These are phyloP conservation scores for Neocrepidodera transversa DNA, from an alignment of 2,888 invertebrate species.

Conservation along the genomic window DNA sequence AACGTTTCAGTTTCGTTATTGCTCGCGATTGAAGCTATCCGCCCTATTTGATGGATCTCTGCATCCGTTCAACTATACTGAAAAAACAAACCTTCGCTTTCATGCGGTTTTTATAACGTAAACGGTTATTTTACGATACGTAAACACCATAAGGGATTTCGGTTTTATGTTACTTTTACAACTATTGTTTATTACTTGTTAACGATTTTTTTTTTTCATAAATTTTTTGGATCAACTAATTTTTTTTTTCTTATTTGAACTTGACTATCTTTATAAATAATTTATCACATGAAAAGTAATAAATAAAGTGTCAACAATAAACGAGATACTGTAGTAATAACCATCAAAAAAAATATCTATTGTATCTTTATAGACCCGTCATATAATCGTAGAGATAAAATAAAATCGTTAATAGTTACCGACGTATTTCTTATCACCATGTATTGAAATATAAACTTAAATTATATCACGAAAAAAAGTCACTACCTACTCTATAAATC, in stretches of 20 bases:
- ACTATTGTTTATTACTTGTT: slow-evolving; percentile 27
- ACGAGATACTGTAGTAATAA: not conserved
- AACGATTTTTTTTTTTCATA: slow-evolving; percentile 4
- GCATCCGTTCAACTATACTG: slow-evolving; percentile 20
- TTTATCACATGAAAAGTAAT: not conserved
- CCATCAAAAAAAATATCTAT: not conserved
- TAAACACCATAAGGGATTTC: slow-evolving; percentile 26
- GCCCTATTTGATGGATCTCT: slow-evolving; percentile 24
- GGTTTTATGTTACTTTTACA: slow-evolving; percentile 16
- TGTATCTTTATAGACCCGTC: not conserved
- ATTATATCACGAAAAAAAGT: no score
- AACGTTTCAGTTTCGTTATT: slow-evolving; percentile 16
- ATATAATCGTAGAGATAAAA: not conserved
- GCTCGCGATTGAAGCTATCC: not conserved
- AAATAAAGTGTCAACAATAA: not conserved
- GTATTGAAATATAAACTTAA: not conserved
- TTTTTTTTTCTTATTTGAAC: no score
- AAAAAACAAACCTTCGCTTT: slow-evolving; percentile 33
- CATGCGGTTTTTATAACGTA: slow-evolving; percentile 32
- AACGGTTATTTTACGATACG: slow-evolving; percentile 29
- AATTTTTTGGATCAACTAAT: no score
- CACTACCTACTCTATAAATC: no score
- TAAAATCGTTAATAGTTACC: not conserved
- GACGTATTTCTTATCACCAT: not conserved
- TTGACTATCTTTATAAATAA: no score